phyloP scores from a whole-genome alignment of 2,797 vertebrate species.

The Borostomias antarcticus region DNA sequence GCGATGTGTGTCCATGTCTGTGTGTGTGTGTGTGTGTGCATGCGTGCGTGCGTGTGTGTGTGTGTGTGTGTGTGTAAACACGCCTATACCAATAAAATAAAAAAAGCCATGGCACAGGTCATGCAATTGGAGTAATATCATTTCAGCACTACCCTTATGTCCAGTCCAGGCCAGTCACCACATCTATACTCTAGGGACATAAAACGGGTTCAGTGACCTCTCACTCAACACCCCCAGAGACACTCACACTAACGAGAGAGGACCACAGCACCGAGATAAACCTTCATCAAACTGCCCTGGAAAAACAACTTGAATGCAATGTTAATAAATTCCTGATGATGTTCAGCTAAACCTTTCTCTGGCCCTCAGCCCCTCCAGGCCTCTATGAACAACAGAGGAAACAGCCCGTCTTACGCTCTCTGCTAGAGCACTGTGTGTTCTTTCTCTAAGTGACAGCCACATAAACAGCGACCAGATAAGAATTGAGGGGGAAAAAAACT shows the following conservation, averaged over 20 bases:
- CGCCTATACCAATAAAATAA: conserved; percentile 1
- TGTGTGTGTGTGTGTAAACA: background rate
- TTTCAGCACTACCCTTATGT: background rate
- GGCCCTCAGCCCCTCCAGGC: background rate
- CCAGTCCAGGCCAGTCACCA: background rate
- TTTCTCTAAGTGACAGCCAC: background rate
- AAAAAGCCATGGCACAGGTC: background rate
- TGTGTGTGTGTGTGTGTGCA: no score
- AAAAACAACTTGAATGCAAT: conserved; percentile 4
- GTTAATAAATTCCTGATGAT: conserved; percentile 18
- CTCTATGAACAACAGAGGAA: background rate
- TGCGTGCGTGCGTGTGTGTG: no score
- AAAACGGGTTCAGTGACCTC: background rate
- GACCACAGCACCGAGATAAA: no score
- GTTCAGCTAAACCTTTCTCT: conserved; percentile 5
- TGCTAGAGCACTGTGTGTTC: background rate
- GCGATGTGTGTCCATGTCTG: no score
- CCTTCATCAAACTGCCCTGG: conserved; percentile 15
- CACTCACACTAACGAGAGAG: no score
- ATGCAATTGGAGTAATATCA: conserved; percentile 4
- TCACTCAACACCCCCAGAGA: no score
- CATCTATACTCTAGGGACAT: background rate
- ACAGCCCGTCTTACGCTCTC: background rate
- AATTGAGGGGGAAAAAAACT: conserved; percentile 5
- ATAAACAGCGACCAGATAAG: background rate